A percentile compares a stretch with the other conserved stretches of the same genome.
Conservation (phyloP, 2,888 invertebrate species). For the Tenthredo distinguenda region DNA sequence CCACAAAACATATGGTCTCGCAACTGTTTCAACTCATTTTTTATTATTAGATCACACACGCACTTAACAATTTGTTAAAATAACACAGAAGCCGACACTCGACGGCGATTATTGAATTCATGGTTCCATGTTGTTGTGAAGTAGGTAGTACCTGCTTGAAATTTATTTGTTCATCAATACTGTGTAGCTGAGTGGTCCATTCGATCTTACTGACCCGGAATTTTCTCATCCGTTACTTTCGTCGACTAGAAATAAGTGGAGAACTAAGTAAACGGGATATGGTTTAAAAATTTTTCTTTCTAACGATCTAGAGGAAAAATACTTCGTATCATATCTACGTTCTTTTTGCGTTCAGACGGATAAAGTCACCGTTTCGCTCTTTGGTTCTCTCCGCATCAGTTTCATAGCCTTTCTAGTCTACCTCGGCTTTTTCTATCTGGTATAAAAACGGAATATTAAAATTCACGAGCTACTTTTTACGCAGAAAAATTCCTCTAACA, state of each 20-base stretch:
- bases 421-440: not conserved
- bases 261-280: not conserved
- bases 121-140: too few relatives aligned
- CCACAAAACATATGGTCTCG: not conserved
- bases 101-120: too few relatives aligned
- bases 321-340: not conserved
- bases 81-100: too few relatives aligned
- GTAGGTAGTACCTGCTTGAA: not conserved
- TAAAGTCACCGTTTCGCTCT: not conserved
- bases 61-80: too few relatives aligned
- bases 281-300: not conserved
- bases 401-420: not conserved
- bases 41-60: not conserved
- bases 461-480: not conserved
- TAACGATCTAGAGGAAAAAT: not conserved
- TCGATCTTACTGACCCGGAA: not conserved
- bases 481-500: not conserved
- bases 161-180: not conserved
- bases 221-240: not conserved
- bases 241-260: not conserved
- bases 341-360: not conserved
- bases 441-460: not conserved
- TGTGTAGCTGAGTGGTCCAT: not conserved
- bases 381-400: conserved; percentile 4
- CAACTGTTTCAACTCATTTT: not conserved